Conservation (phyloP, 2,888 invertebrate species). For the Himalopsyche kuldschensis region DNA sequence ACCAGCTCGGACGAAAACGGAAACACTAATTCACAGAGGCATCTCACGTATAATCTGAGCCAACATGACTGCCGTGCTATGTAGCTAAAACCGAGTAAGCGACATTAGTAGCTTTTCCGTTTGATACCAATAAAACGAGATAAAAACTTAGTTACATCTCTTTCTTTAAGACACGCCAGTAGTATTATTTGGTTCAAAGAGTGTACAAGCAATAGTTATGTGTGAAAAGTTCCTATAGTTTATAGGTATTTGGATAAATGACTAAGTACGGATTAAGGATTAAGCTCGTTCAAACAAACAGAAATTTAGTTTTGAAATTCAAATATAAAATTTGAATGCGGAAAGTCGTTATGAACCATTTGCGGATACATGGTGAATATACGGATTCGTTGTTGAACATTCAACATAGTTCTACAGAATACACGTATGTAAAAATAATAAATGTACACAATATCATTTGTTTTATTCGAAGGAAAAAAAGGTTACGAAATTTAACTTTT, state of each 20-base stretch:
- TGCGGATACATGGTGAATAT: neutral
- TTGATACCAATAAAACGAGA: neutral
- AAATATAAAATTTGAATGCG: neutral
- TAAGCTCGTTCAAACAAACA: neutral
- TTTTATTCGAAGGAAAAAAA: no score
- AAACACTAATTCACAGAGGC: neutral
- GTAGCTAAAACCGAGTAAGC: neutral
- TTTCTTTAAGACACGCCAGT: neutral
- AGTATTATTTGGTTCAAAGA: neutral
- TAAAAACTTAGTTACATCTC: neutral
- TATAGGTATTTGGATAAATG: neutral
- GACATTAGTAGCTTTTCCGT: neutral
- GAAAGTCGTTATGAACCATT: neutral
- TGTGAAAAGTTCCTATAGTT: neutral
- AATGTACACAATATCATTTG: no score
- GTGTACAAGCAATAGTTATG: neutral
- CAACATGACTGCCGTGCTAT: neutral
- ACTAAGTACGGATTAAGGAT: neutral
- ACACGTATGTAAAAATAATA: no score
- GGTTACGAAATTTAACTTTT: no score
- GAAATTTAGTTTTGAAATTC: neutral
- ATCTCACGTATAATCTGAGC: constrained; percentile 4
- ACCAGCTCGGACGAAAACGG: neutral
- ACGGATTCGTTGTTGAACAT: no score
- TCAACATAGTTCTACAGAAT: no score